Evolutionary conservation across 2,888 invertebrate species (phyloP), one percentile per base, ranked within the genome.

Genomic region (Calliphora vomitoria): DNA sequence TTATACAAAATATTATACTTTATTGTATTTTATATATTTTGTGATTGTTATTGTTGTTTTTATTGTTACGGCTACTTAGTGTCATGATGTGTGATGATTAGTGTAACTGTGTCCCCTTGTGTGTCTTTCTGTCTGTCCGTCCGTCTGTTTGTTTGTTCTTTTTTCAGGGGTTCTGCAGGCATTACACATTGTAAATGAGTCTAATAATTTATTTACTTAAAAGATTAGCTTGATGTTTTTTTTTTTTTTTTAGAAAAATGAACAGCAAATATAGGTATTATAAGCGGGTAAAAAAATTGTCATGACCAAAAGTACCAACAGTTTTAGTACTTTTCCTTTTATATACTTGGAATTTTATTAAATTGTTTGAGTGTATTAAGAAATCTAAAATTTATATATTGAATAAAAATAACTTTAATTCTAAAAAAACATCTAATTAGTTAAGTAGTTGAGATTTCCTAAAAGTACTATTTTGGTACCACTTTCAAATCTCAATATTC

Each of bases 1-100:
- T 68, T 62, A 20, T n/a, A 44, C n/a, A 85, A 81, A 20, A 25
- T n/a, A n/a, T n/a, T n/a, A n/a, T 1, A 58, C 25, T 58, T 62
- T n/a, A 58, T 79, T 64, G 53, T 62, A n/a, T 62, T 55, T 66
- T 64, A 10, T 72, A 35, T 4, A 13, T 47, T 15, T 35, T 8
- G n/a, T 68, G 41, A 44, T 20, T 89, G 90, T 89, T 90, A 88
- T 62, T 71, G 35, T 78, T 66, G 86, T 88, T 89, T 88, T 87
- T 89, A 90, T 90, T 89, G 91, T 90, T 90, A 90, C 89, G 89
- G 91, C 90, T 90, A 91, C 90, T 90, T 91, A 91, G 88, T 86
- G 82, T 76, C 83, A 88, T 86, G 88, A 89, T 88, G 88, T 90
- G 89, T 89, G 88, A 89, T 90, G 90, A 90, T 91, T 89, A 88